Evolutionary conservation across 1,140 invertebrate genomes (phyloP), one percentile per base, ranked within the genome.

Genomic region (Hermetia illucens): DNA sequence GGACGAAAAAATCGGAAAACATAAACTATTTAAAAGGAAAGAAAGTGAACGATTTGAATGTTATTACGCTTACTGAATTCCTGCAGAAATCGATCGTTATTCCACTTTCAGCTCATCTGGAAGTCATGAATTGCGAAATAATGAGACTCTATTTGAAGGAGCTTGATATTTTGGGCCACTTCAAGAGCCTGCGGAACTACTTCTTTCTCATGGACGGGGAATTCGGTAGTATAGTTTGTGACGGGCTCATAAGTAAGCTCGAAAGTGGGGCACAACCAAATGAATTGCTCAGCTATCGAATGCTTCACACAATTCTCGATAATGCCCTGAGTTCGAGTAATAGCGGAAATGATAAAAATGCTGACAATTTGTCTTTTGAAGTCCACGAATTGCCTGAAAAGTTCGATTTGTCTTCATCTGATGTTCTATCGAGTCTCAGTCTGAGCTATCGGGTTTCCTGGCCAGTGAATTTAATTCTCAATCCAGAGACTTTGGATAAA

Each of bases 121-220:
- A 70, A 34, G 61, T 83, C 5, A 68, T 79, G 0, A 79, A 79
- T 39, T 75, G 74, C 36, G 79, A 79, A 9, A 69, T 82, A 13
- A 58, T 84, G 24, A 77, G 76, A 34, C 72, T 77, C 48, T 73
- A 79, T 39, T 55, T 83, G 0, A 61, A 74, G 1, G 73, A 82
- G 38, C 58, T 75, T 8, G 66, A 75, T 29, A 68, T 79, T 44
- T 65, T 81, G 10, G 68, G 72, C 9, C 79, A 84, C 55, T 61
- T 85, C 15, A 70, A 71, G 13, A 77, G 72, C 51, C 50, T 85
- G 1, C 66, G 78, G 8, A 75, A 77, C 47, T 82, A 77, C 37
- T 83, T 79, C 51, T 82, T 84, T 43, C 47, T 85, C 6, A 61
- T 82, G 52, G 79, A 84, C 45, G 80, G 80, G 1, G 78, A 83